These are phyloP conservation scores for Operophtera brumata DNA, from an alignment of 2,888 invertebrate species.

Conservation along the genomic window DNA sequence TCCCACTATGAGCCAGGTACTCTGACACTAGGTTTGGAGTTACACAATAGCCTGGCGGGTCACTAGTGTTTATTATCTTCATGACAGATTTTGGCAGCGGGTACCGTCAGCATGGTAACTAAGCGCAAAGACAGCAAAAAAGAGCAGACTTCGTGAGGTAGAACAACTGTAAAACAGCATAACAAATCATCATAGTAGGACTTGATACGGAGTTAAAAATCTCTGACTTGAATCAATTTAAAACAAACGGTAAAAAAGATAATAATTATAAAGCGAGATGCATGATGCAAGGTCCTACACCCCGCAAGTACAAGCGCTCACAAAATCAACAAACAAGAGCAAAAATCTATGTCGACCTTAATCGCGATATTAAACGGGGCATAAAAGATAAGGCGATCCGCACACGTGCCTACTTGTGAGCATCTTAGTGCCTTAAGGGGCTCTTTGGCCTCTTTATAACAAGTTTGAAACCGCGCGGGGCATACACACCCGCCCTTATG, in stretches of 20 bases:
- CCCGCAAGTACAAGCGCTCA: conserved; percentile 41
- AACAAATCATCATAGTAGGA: no score
- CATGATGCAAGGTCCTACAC: conserved; percentile 38
- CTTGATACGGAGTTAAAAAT: no score
- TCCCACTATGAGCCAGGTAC: no score
- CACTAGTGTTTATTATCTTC: no score
- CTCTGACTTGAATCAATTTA: no score
- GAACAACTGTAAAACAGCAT: no score
- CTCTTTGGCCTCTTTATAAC: conserved; percentile 66
- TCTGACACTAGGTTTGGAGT: no score
- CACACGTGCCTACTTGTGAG: conserved; percentile 55
- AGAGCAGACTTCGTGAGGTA: no score
- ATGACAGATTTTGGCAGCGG: no score
- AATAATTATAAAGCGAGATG: conserved; percentile 30
- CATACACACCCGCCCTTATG: conserved; percentile 55
- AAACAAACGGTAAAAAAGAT: conserved; percentile 26
- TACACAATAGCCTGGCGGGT: no score
- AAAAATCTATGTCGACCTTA: conserved; percentile 53
- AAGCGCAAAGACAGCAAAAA: no score
- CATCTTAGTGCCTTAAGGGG: conserved; percentile 47
- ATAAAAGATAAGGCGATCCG: conserved; percentile 53
- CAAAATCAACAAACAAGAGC: conserved; percentile 47
- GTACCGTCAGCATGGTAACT: no score
- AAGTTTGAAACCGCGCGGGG: conserved; percentile 60
- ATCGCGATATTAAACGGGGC: conserved; percentile 53